A percentile compares a stretch with the other conserved stretches of the same genome.
Evolutionary conservation across 2,113 vertebrate genomes (phyloP).

Genomic region (Microtus pennsylvanicus): DNA sequence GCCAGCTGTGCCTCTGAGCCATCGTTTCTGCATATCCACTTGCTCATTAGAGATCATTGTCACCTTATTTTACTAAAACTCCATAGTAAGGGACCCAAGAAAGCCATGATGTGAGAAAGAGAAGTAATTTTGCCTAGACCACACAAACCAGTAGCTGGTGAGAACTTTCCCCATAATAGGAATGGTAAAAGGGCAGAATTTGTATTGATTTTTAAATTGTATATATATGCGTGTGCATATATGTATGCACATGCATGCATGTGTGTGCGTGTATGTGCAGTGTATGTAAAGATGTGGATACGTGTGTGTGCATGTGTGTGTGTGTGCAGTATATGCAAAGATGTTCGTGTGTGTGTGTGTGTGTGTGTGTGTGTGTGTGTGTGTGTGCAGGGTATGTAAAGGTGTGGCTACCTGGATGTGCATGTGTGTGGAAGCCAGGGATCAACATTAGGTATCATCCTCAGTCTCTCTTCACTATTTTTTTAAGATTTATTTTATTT

Average conservation of each 20-base stretch:
- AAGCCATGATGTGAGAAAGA: not conserved
- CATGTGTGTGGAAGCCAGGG: not conserved
- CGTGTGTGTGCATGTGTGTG: not conserved
- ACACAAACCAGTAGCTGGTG: not conserved
- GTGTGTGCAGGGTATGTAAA: not conserved
- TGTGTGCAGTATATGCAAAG: not conserved
- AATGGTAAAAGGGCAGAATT: not conserved
- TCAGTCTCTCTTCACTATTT: not conserved
- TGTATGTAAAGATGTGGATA: not conserved
- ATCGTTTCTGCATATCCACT: constrained; percentile 13
- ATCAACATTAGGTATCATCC: not conserved
- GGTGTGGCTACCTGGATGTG: not conserved
- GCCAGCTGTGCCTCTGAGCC: not conserved
- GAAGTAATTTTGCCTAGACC: not conserved
- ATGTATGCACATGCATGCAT: no score
- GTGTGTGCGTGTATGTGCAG: no score
- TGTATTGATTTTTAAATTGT: not conserved
- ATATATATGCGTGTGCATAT: not conserved
- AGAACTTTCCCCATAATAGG: not conserved
- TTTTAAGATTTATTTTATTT: not conserved
- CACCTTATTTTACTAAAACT: constrained; percentile 27
- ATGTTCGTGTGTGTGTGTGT: not conserved
- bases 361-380: not conserved
- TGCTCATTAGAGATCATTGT: not conserved
- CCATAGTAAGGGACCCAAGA: not conserved